Evolutionary conservation across 2,888 invertebrate species (phyloP), one percentile per base, ranked within the genome.

Genomic region (Synanthedon formicaeformis): DNA sequence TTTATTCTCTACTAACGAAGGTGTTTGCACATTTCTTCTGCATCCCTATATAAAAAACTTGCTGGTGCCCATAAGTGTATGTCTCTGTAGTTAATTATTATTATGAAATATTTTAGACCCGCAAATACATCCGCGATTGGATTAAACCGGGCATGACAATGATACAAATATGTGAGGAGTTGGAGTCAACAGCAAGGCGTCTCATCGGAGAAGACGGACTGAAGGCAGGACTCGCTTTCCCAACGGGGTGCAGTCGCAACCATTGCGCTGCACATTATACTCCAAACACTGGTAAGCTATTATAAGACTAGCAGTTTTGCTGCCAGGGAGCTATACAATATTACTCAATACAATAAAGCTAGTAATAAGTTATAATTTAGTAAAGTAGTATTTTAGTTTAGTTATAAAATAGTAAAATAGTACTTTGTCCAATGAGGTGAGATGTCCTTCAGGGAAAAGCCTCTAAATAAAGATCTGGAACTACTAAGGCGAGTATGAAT

Each of bases 261-360:
- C 95, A 99, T 78, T 99, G 98, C 75, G 99, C 99, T 53, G 99
- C 99, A 52, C 99, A 99, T 87, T 99, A 99, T 72, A 99, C 99
- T 12, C 99, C 99, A 4, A 99, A 99, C 80, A 97, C 97, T 53
- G 99, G 91, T 88, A 68, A 58, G 14, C 40, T n/a, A 14, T 45
- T 11, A 45, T 11, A 6, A 10, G 8, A 34, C 34, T 34, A 27
- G 5, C 27, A 5, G 3, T 27, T 6, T 4, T 27, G 4, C 27
- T 27, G 27, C 5, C 27, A 6, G 6, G 16, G 16, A 16, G 16
- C 16, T 16, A 2, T 16, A 16, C 16, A 16, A 16, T 16, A 16
- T 16, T 16, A 2, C 16, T 16, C 16, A 16, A 16, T 16, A 16
- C 16, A 16, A 16, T 16, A 16, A n/a, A n/a, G n/a, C n/a, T n/a